Percentiles rank a stretch among this genome's conserved stretches.
phyloP scores from a whole-genome alignment of 37 sponge, comb jelly and placozoan species.

The Mnemiopsis leidyi region DNA sequence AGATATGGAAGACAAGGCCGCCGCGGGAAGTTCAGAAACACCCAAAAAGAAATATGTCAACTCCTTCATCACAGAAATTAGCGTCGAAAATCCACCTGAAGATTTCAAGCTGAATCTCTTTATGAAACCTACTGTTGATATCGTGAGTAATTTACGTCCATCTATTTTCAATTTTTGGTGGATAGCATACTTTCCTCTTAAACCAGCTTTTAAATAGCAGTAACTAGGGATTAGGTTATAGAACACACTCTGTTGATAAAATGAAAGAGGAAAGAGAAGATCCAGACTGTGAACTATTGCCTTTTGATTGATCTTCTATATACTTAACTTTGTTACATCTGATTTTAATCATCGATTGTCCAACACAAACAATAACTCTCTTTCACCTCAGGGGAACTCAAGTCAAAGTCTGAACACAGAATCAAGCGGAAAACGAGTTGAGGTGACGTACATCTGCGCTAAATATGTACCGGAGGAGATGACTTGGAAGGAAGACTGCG shows the following conservation, averaged over 20 bases:
- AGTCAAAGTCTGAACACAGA: neutral
- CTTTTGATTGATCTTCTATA: no score
- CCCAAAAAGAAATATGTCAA: neutral
- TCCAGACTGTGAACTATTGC: no score
- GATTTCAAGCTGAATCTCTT: conserved; percentile 48
- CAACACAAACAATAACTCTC: no score
- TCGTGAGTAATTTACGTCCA: conserved; percentile 28
- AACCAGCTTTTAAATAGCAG: no score
- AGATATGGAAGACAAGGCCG: neutral
- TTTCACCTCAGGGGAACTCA: neutral
- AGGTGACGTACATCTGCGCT: conserved; percentile 19
- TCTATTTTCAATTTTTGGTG: no score
- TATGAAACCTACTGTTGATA: conserved; percentile 45
- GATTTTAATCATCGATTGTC: no score
- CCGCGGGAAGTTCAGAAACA: neutral
- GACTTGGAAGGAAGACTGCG: conserved; percentile 10
- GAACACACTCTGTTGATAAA: no score
- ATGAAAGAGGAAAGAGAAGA: no score
- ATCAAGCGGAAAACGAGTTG: neutral
- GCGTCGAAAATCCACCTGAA: neutral
- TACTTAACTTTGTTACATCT: no score
- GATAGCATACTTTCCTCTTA: no score
- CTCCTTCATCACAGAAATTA: conserved; percentile 36
- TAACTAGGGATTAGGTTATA: no score
- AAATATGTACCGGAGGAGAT: neutral